Evolutionary conservation across 2,888 invertebrate species (phyloP).

Genomic region (Zygothrica quintamaculata): DNA sequence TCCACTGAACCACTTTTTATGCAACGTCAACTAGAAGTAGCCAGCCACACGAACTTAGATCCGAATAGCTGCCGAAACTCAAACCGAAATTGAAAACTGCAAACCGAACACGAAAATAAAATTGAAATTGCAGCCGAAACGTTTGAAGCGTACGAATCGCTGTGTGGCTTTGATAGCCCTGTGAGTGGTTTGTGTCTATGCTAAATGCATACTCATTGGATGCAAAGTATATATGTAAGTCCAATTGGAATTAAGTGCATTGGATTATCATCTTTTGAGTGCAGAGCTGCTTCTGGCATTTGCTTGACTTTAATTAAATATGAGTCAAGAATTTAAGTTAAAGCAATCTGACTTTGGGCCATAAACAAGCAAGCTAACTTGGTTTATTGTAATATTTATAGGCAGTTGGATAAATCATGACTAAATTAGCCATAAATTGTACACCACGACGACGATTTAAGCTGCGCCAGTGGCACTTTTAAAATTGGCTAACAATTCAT

Average conservation of each 20-base stretch:
- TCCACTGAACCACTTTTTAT: slow-evolving; percentile 82
- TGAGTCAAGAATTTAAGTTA: slow-evolving; percentile 10
- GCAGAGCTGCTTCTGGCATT: slow-evolving; percentile 54
- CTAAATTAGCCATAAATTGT: slow-evolving; percentile 74
- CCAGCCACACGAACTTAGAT: slow-evolving; percentile 28
- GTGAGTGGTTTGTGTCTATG: slow-evolving; percentile 45
- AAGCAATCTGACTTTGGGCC: too few species aligned
- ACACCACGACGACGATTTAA: slow-evolving; percentile 7
- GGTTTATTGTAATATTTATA: slow-evolving; percentile 66
- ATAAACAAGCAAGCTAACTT: slow-evolving; percentile 1
- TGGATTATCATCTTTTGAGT: slow-evolving; percentile 52
- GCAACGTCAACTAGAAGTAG: slow-evolving; percentile 80
- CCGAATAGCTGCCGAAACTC: slow-evolving; percentile 37
- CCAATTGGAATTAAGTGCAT: slow-evolving; percentile 28
- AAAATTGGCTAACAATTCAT: slow-evolving; percentile 63
- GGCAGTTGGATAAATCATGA: slow-evolving; percentile 70
- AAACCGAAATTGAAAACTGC: slow-evolving; percentile 26
- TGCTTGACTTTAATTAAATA: slow-evolving; percentile 57
- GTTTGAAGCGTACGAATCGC: slow-evolving; percentile 4
- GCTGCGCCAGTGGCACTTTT: slow-evolving; percentile 60
- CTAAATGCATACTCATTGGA: slow-evolving; percentile 36
- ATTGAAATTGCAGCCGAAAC: slow-evolving; percentile 38
- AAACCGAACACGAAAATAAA: slow-evolving; percentile 25
- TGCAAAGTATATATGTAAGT: too few species aligned
- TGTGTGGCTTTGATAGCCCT: slow-evolving; percentile 26